Evolutionary conservation across 2,113 vertebrate genomes (phyloP).

Genomic region (Petrocephalus zakoni): DNA sequence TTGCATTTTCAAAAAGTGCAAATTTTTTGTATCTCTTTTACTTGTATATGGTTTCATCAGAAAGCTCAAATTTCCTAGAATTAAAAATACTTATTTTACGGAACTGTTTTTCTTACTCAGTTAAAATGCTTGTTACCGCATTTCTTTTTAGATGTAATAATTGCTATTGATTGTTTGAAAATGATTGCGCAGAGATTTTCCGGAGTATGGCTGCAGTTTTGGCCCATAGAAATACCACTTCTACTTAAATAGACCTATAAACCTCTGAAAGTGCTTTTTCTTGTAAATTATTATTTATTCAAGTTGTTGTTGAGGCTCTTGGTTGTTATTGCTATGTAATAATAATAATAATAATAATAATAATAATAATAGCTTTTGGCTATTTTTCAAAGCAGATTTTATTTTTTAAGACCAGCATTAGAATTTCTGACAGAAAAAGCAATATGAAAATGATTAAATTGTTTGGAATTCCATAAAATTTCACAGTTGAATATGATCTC

Average conservation of each 20-base stretch:
- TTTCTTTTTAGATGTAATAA: neutral
- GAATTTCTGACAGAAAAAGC: neutral
- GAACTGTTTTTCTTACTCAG: neutral
- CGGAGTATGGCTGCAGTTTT: neutral
- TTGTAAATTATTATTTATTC: neutral
- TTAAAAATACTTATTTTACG: neutral
- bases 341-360: constrained; percentile 7
- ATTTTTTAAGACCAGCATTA: neutral
- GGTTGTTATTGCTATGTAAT: neutral
- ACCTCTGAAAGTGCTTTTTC: neutral
- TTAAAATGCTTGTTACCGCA: neutral
- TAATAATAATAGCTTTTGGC: neutral
- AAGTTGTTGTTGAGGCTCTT: neutral
- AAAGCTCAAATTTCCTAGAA: neutral
- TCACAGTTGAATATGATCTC: neutral
- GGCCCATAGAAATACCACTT: neutral
- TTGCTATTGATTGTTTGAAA: constrained; percentile 4
- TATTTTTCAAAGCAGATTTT: neutral
- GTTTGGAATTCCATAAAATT: neutral
- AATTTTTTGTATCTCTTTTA: neutral
- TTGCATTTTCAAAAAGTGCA: neutral
- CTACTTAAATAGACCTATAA: neutral
- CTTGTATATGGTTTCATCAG: neutral
- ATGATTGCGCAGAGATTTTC: neutral
- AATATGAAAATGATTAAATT: neutral